phyloP scores from a whole-genome alignment of 2,888 invertebrate species.

The Drosophila parthenogenetica region DNA sequence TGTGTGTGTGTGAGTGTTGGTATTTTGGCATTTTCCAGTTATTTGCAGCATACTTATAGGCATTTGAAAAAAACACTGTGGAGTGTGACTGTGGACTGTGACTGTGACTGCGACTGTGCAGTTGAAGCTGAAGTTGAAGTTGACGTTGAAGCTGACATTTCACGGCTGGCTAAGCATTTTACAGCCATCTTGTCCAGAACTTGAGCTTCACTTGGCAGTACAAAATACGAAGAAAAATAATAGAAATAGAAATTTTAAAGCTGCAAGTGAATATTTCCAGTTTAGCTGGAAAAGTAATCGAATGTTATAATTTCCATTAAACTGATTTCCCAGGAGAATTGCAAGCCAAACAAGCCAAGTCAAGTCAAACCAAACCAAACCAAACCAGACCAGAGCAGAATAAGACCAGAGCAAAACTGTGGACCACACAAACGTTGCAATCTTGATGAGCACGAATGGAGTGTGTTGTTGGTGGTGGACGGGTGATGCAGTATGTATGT shows the following conservation, averaged over 20 bases:
- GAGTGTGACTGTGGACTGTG: constrained; percentile 16
- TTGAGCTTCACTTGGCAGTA: constrained; percentile 19
- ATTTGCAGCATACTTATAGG: constrained; percentile 65
- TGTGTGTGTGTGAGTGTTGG: constrained; percentile 4
- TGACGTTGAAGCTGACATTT: constrained; percentile 30
- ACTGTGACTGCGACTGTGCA: constrained; percentile 5
- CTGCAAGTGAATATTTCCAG: constrained; percentile 42
- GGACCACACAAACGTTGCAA: constrained; percentile 64
- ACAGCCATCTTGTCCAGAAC: constrained; percentile 21
- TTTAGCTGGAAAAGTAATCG: constrained; percentile 75
- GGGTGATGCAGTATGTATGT: background rate
- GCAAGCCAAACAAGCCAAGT: constrained; percentile 57
- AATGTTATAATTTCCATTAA: constrained; percentile 80
- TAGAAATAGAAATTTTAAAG: constrained; percentile 17
- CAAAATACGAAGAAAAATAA: background rate
- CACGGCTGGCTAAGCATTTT: constrained; percentile 46
- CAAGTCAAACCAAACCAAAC: constrained; percentile 7
- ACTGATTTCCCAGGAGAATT: constrained; percentile 77
- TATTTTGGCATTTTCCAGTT: constrained; percentile 27
- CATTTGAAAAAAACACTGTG: constrained; percentile 55
- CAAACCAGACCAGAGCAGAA: background rate
- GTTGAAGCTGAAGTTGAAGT: background rate
- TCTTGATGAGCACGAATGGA: constrained; percentile 61
- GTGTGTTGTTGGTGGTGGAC: constrained; percentile 1
- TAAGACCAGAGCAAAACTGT: background rate